Evolutionary conservation across 2,113 vertebrate genomes (phyloP), one percentile per base, ranked within the genome.

Genomic region (Cettia cetti): DNA sequence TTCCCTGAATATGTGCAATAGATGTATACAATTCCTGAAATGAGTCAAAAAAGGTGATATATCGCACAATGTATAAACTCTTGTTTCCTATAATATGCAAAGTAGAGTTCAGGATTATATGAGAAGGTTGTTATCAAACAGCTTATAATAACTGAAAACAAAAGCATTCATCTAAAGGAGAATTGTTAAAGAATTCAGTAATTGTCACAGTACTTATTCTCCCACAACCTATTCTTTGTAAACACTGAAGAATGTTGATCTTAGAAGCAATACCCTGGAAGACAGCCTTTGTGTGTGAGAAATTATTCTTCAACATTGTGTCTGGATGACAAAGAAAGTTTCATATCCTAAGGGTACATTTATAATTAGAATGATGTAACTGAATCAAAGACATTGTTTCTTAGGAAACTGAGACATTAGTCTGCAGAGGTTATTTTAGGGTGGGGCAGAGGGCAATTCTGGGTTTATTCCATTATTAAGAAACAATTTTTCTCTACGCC

Each of bases 301-400:
- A 94, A 92, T 59, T 64, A 31, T 57, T 87, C 91, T 93, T 95
- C 74, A 89, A 56, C 49, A 37, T 70, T 39, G 33, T 85, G 84
- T 74, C 71, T 96, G 52, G 47, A 79, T 83, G 74, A 81, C 63
- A 76, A 82, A 74, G 54, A 85, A 82, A 83, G 91, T 97, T 95
- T 96, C 78, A 0, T 91, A 88, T 66, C 95, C 91, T 79, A 19
- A 90, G 97, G 95, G 72, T 79, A 44, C 63, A 68, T 92, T 89
- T 92, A 86, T 71, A 90, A 93, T 94, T 84, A 90, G 50, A 69
- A 84, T 96, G 82, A 92, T 74, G 61, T 93, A 94, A 95, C 50
- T 65, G 37, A 90, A 81, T 94, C 69, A 87, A 85, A 82, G 57
- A 45, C 79, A 82, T 82, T 94, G 75, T 90, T 95, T 79, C 81